A percentile compares a stretch with the other conserved stretches of the same genome.
Conservation (phyloP, 2,888 invertebrate species). For the Polydrusus cervinus region DNA sequence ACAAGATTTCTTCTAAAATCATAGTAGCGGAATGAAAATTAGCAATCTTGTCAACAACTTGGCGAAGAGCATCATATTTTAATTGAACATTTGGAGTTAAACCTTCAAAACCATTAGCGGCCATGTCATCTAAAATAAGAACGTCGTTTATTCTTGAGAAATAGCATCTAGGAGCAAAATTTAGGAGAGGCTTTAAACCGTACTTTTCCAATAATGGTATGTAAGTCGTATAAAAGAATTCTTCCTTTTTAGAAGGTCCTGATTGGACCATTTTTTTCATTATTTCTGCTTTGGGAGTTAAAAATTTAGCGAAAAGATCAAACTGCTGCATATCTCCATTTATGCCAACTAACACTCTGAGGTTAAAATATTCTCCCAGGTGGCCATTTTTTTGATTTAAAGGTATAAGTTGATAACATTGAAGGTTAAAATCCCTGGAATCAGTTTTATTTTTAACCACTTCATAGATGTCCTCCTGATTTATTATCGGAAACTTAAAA, state of each 20-base stretch:
- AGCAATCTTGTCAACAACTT: conserved; percentile 60
- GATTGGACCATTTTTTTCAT: conserved; percentile 52
- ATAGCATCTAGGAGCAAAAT: conserved; percentile 66
- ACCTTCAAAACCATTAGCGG: conserved; percentile 48
- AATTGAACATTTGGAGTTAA: conserved; percentile 42
- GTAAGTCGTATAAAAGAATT: conserved; percentile 68
- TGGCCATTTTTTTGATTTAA: conserved; percentile 60
- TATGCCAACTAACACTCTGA: conserved; percentile 51
- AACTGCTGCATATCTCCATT: not conserved
- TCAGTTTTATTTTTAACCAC: conserved; percentile 58
- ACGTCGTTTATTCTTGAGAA: conserved; percentile 63
- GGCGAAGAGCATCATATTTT: conserved; percentile 57
- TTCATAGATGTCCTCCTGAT: conserved; percentile 60
- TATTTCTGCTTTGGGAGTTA: conserved; percentile 44
- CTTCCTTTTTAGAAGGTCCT: conserved; percentile 60
- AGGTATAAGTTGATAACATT: conserved; percentile 53
- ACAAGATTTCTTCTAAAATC: conserved; percentile 62
- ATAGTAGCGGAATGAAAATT: conserved; percentile 64
- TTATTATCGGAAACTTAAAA: conserved; percentile 50
- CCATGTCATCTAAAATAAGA: conserved; percentile 69
- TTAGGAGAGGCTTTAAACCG: conserved; percentile 57
- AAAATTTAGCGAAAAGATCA: conserved; percentile 43
- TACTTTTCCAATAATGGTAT: conserved; percentile 66
- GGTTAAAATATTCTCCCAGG: conserved; percentile 62
- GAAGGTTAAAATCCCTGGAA: conserved; percentile 56